Evolutionary conservation across 2,113 vertebrate species (phyloP), one percentile per base, ranked within the genome.

Genomic region (Pungitius pungitius): DNA sequence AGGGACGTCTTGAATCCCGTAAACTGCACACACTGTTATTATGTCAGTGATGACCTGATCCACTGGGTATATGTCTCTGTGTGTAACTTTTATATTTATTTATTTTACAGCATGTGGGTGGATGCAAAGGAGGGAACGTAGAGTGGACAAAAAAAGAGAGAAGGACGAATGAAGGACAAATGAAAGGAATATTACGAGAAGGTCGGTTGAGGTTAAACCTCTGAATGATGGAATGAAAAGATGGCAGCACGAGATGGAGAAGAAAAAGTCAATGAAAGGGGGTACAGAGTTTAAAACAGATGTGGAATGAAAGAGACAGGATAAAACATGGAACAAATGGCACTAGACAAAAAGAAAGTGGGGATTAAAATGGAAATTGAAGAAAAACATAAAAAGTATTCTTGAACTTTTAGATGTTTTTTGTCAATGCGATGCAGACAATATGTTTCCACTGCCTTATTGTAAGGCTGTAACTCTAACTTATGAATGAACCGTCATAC

Each of bases 401-500:
- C 9, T 26, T 65, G 10, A 2, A 30, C 33, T 22, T 78, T 51
- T 58, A 42, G 56, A n/a, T 12, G 15, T 40, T 0, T 33, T 26
- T 22, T 58, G 20, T 58, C 2, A n/a, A 43, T 42, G 33, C n/a
- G 49, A 51, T 22, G 57, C 22, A 27, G 30, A 40, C 26, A 3
- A 54, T 37, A 35, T 24, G 18, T 58, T 66, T 82, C 82, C 45
- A 22, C 80, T 66, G 63, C n/a, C 43, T 59, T 35, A 58, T 74
- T 27, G 27, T 40, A 56, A 75, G 35, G 0, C 61, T 59, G 55
- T 75, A 73, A 81, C 77, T 72, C 2, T 39, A 75, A 81, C 11
- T 82, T 82, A 73, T 88, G 73, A 86, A 88, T 84, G 69, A 76
- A 45, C 59, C 57, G 20, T 77, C 59, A 39, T n/a, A 39, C 62